Percentiles rank a stretch among this genome's conserved stretches.
These are phyloP conservation scores for Anagrus nilaparvatae DNA, from an alignment of 1,140 invertebrate genomes.

Conservation along the genomic window DNA sequence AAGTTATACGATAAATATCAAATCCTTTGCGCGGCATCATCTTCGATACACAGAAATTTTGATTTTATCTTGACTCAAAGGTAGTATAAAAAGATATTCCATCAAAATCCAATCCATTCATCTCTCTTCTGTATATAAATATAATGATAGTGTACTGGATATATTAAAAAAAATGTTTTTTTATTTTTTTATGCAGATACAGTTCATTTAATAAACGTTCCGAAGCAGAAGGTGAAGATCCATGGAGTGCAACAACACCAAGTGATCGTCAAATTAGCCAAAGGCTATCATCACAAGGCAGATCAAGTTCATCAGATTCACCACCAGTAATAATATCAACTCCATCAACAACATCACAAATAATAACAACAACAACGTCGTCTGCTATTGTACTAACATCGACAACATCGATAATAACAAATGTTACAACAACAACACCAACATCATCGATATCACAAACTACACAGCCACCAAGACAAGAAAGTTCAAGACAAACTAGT, in stretches of 20 bases:
- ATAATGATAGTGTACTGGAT: no score
- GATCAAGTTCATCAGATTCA: background rate
- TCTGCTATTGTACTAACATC: background rate
- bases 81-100: no score
- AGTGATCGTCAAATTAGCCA: no score
- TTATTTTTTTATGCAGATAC: conserved; percentile 27
- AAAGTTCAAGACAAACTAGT: conserved; percentile 22
- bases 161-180: conserved; percentile 2
- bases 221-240: conserved; percentile 34
- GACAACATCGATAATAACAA: background rate
- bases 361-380: conserved; percentile 4
- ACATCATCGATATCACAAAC: background rate
- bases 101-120: no score
- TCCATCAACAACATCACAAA: background rate
- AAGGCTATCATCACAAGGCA: background rate
- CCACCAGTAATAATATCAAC: background rate
- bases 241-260: conserved; percentile 33
- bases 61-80: no score
- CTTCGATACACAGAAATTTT: no score
- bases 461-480: background rate
- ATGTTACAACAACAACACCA: background rate
- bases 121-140: no score
- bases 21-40: no score
- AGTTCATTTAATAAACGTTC: conserved; percentile 40
- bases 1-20: no score